These are phyloP conservation scores for Stomatorhinus walkeri DNA, from an alignment of 2,797 vertebrate genomes.

Conservation along the genomic window DNA sequence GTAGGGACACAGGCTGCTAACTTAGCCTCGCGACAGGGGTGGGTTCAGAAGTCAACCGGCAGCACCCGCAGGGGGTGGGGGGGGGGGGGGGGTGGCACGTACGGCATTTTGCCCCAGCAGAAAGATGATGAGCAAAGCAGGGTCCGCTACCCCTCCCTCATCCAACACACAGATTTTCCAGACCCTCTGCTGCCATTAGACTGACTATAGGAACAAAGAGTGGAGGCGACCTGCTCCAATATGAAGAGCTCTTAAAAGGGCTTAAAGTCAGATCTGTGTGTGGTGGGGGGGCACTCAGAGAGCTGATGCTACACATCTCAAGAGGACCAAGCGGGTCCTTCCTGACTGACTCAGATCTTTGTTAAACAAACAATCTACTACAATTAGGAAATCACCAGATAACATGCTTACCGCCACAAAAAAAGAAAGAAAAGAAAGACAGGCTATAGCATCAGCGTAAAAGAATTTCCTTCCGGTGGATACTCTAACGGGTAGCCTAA, in stretches of 20 bases:
- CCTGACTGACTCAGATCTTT: constrained; percentile 21
- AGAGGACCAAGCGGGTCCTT: neutral
- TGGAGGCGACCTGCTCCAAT: neutral
- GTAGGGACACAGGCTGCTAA: neutral
- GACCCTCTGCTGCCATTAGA: neutral
- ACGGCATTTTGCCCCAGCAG: neutral
- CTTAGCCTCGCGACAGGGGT: neutral
- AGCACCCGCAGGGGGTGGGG: neutral
- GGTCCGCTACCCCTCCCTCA: constrained; percentile 31
- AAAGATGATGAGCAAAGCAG: constrained; percentile 62
- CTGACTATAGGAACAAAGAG: neutral
- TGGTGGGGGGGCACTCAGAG: neutral
- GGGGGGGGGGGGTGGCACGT: neutral
- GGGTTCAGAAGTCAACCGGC: neutral
- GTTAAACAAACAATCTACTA: constrained; percentile 22
- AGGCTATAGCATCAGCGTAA: constrained; percentile 40
- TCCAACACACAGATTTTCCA: constrained; percentile 10
- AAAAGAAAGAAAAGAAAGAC: constrained; percentile 22
- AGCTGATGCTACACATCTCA: neutral
- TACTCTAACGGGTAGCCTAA: constrained; percentile 40
- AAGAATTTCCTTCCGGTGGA: constrained; percentile 45
- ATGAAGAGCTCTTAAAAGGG: neutral
- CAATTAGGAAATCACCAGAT: constrained; percentile 38
- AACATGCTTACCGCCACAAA: constrained; percentile 26
- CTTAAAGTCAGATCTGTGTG: neutral